Evolutionary conservation across 2,113 vertebrate genomes (phyloP), one percentile per base, ranked within the genome.

Genomic region (Glaucidium brasilianum): DNA sequence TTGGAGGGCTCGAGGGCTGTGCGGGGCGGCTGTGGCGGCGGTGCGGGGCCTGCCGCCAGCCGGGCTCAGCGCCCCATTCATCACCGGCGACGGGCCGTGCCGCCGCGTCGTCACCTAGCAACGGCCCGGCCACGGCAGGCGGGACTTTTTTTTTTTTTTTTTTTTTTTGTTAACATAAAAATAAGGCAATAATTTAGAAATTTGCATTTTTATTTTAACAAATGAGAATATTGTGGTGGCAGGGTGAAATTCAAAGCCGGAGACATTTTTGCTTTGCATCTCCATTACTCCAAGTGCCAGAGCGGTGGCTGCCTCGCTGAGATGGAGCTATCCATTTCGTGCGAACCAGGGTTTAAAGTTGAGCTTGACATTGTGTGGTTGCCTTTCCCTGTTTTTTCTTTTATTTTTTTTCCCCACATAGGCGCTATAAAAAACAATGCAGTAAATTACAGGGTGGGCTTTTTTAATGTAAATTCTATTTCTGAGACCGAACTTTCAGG

Each of bases 31-130:
- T 25, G 72, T 0, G 3, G 56, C 5, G 22, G 62, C 0, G 2
- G 81, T 43, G 88, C 97, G 97, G 99, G 99, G 99, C 98, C 99
- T 97, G 99, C 98, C 97, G 98, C 99, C 99, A 99, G 98, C 98
- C 96, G 90, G 98, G 98, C 99, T 99, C 96, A 97, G 98, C 96
- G 98, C 98, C 98, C 99, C 99, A 99, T 99, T 98, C 99, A 99
- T 99, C 99, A 99, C 99, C 97, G 97, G 99, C 97, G 98, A 99
- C 98, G 98, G 98, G 98, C 99, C 98, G 96, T 99, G 99, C 99
- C 98, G 97, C 98, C 98, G 98, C 98, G 98, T 98, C 64, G 99
- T 99, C 99, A 98, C 99, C 99, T 99, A 99, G 99, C 99, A 99
- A 99, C 99, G 97, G 97, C 99, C 99, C 91, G 98, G 99, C 99